A percentile compares a stretch with the other conserved stretches of the same genome.
Conservation (phyloP, 2,113 vertebrate species). For the Athene cunicularia region DNA sequence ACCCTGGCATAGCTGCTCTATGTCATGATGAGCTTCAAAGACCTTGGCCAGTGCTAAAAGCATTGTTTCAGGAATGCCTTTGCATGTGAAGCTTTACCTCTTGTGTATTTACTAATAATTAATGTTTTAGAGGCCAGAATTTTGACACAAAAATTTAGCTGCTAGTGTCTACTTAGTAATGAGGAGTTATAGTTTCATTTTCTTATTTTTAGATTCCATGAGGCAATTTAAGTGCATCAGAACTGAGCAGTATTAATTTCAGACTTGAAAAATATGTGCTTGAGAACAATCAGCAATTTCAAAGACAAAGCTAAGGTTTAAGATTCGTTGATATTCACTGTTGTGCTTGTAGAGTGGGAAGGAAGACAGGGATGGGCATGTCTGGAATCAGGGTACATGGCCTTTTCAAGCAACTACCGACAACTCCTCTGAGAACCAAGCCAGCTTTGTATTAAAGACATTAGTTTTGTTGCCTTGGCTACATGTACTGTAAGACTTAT, state of each 20-base stretch:
- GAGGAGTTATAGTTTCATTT: neutral
- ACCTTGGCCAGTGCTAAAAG: neutral
- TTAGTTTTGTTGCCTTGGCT: slow-evolving; percentile 40
- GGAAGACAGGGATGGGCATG: neutral
- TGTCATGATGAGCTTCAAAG: neutral
- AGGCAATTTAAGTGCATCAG: neutral
- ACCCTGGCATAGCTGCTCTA: neutral
- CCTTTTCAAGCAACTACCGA: neutral
- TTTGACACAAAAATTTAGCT: neutral
- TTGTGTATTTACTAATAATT: neutral
- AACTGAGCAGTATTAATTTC: neutral
- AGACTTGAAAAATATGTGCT: neutral
- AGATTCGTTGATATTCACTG: neutral
- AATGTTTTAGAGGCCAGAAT: neutral
- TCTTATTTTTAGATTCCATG: neutral
- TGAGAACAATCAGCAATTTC: neutral
- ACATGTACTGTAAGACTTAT: neutral
- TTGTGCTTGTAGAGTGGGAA: neutral
- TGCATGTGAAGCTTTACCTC: neutral
- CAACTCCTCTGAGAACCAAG: neutral
- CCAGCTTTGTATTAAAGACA: neutral
- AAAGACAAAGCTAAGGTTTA: neutral
- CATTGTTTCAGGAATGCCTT: neutral
- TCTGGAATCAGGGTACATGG: neutral
- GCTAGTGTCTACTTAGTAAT: neutral